A percentile compares a stretch with the other conserved stretches of the same genome.
Conservation (phyloP, 2,888 invertebrate genomes). For the Leptarthrus brevirostris region DNA sequence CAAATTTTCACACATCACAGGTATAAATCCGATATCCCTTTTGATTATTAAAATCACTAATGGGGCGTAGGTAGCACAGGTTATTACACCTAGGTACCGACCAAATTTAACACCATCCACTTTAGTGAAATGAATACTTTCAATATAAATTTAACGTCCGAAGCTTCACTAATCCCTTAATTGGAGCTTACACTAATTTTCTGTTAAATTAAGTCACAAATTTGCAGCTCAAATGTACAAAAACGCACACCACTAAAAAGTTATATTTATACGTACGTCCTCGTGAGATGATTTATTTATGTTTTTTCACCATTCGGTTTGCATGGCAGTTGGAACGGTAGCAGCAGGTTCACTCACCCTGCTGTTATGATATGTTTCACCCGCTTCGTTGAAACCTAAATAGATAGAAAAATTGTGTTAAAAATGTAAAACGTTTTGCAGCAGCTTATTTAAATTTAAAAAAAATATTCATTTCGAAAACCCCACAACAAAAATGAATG, state of each 20-base stretch:
- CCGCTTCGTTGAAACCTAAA: no score
- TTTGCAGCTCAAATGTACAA: slow-evolving; percentile 13
- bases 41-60: slow-evolving; percentile 4
- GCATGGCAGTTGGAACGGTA: no score
- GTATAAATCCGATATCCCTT: background rate
- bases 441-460: no score
- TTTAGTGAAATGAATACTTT: slow-evolving; percentile 28
- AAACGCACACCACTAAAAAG: background rate
- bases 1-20: slow-evolving; percentile 4
- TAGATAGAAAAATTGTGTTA: no score
- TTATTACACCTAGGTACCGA: background rate
- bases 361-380: no score
- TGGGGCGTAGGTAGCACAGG: background rate
- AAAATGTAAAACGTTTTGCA: no score
- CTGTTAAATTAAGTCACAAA: slow-evolving; percentile 27
- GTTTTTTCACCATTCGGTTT: no score
- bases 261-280: no score
- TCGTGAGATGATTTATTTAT: no score
- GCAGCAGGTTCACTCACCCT: no score
- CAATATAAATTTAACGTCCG: slow-evolving; percentile 19
- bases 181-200: slow-evolving; percentile 33
- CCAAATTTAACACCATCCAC: slow-evolving; percentile 26
- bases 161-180: slow-evolving; percentile 36
- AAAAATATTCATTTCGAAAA: no score
- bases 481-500: no score